Conservation (phyloP, 2,113 vertebrate species). For the Centrocercus urophasianus region DNA sequence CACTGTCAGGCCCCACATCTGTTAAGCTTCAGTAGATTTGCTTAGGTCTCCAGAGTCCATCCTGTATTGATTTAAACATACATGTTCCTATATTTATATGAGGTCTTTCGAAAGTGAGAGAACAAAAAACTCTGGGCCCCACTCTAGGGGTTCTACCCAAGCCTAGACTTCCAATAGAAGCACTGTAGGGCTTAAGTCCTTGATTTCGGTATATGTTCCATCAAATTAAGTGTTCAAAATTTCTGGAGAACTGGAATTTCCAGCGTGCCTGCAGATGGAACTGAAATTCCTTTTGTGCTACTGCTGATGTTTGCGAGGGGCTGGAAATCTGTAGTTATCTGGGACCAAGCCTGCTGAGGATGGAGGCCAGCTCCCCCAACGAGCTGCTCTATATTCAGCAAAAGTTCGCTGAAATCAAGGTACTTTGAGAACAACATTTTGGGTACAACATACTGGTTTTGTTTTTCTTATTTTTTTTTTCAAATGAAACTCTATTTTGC, state of each 20-base stretch:
- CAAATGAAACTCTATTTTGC: background rate
- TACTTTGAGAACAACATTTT: background rate
- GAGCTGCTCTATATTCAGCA: background rate
- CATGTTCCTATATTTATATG: background rate
- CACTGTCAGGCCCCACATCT: constrained; percentile 26
- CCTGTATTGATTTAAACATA: constrained; percentile 42
- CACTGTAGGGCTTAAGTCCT: background rate
- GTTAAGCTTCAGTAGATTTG: background rate
- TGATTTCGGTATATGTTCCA: background rate
- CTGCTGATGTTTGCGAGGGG: background rate
- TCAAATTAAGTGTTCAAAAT: background rate
- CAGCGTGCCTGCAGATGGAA: background rate
- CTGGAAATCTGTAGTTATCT: background rate
- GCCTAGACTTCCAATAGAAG: background rate
- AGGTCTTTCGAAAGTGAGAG: background rate
- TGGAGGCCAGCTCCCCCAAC: background rate
- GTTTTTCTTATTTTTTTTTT: background rate
- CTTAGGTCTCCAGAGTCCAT: constrained; percentile 29
- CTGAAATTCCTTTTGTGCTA: background rate
- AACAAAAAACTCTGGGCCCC: background rate
- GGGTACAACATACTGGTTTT: background rate
- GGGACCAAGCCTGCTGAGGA: background rate
- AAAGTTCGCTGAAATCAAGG: background rate
- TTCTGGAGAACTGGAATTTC: background rate
- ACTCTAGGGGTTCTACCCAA: background rate